These are phyloP conservation scores for Hylia prasina DNA, from an alignment of 2,113 vertebrate species.

Conservation along the genomic window DNA sequence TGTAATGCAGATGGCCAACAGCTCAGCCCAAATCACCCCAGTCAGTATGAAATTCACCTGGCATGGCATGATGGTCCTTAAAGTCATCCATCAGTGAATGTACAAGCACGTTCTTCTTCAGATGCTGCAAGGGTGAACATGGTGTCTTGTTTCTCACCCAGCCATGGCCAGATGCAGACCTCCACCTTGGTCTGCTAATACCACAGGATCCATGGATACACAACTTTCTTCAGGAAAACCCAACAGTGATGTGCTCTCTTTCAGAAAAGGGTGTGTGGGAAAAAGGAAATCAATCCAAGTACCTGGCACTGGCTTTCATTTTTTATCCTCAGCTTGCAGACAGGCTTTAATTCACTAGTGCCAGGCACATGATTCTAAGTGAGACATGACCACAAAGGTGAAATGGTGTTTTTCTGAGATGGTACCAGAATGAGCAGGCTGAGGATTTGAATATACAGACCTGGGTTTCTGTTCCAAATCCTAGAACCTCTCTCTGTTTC, in stretches of 20 bases:
- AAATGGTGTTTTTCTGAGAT: not conserved
- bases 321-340: not conserved
- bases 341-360: not conserved
- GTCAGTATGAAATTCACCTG: not conserved
- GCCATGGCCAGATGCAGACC: rapidly evolving
- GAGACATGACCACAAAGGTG: not conserved
- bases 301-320: not conserved
- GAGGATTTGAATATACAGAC: not conserved
- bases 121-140: not conserved
- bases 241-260: not conserved
- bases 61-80: not conserved
- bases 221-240: not conserved
- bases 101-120: not conserved
- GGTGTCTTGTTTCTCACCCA: not conserved
- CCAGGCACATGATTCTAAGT: not conserved
- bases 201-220: not conserved
- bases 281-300: not conserved
- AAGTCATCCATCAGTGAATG: not conserved
- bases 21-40: not conserved
- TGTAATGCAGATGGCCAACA: not conserved
- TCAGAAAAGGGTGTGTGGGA: not conserved
- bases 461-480: not conserved
- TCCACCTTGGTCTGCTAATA: not conserved
- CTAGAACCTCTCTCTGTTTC: not conserved
- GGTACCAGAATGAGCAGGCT: not conserved